Percentiles rank a stretch among this genome's conserved stretches.
Evolutionary conservation across 2,113 vertebrate species (phyloP).

Genomic region (Mohoua ochrocephala): DNA sequence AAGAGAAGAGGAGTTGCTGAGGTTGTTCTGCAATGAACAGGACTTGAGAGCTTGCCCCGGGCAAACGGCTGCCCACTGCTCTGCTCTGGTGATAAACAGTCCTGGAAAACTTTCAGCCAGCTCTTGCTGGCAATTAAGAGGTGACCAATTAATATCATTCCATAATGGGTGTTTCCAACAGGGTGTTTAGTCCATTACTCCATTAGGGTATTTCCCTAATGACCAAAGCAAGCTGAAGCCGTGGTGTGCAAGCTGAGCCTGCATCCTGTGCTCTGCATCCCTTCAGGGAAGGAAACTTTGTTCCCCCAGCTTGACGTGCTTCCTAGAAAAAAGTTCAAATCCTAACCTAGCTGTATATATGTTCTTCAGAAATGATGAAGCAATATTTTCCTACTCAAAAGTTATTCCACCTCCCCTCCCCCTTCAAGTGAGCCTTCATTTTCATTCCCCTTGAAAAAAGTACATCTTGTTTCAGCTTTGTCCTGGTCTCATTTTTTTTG

Average conservation of each 20-base stretch:
- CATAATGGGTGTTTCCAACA: neutral
- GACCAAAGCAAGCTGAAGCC: neutral
- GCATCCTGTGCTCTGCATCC: neutral
- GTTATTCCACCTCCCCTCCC: neutral
- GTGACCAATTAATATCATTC: neutral
- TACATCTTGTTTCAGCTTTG: neutral
- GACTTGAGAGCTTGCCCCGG: neutral
- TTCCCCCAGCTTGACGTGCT: fast-evolving
- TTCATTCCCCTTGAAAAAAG: neutral
- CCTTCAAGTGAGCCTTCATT: neutral
- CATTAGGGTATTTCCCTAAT: neutral
- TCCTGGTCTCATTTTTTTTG: neutral
- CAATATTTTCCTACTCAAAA: neutral
- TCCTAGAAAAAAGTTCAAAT: neutral
- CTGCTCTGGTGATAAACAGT: neutral
- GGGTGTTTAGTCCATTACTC: neutral
- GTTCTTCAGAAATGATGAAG: neutral
- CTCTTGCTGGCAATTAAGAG: neutral
- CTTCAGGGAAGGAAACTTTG: neutral
- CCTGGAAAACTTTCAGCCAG: neutral
- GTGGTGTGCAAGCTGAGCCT: neutral
- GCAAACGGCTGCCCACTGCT: neutral
- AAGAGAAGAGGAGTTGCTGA: neutral
- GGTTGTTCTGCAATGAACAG: neutral
- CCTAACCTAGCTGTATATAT: neutral